Percentiles rank a stretch among this genome's conserved stretches.
Conservation (phyloP, 2,888 invertebrate species). For the Synanthedon formicaeformis region DNA sequence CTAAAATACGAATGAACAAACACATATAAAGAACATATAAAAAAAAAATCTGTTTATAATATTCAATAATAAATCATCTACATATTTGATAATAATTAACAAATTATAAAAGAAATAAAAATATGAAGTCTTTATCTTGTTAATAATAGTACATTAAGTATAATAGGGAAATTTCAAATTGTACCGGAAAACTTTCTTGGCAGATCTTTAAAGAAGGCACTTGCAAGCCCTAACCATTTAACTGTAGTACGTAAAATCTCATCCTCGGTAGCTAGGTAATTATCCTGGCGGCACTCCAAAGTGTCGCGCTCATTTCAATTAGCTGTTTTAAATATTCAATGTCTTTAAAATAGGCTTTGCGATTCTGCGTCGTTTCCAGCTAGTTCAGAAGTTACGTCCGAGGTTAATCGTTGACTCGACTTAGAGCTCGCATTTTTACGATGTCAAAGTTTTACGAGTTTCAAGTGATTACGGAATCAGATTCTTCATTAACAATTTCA, state of each 20-base stretch:
- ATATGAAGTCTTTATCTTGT: too few relatives aligned
- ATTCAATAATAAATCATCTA: too few relatives aligned
- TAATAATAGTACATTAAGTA: background rate
- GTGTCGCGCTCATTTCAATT: conserved; percentile 70
- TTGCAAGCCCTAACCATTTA: conserved; percentile 30
- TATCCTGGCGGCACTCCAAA: conserved; percentile 70
- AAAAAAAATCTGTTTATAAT: too few relatives aligned
- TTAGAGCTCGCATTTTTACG: conserved; percentile 21
- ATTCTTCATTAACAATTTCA: conserved; percentile 9
- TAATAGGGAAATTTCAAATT: background rate
- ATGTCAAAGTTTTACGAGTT: conserved; percentile 39
- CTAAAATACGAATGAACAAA: too few relatives aligned
- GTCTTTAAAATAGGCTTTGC: conserved; percentile 68
- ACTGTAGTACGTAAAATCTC: conserved; percentile 65
- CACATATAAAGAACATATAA: too few relatives aligned
- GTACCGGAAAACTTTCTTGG: conserved; percentile 1
- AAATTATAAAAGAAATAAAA: too few relatives aligned
- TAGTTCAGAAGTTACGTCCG: conserved; percentile 58
- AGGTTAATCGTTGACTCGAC: conserved; percentile 63
- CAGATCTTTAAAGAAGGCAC: conserved; percentile 1
- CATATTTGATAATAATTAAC: too few relatives aligned
- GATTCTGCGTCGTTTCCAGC: conserved; percentile 40
- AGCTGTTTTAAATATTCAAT: conserved; percentile 71
- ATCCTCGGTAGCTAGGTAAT: conserved; percentile 66
- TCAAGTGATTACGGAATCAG: conserved; percentile 20